These are phyloP conservation scores for Leucoptera coffeella DNA, from an alignment of 2,888 invertebrate species.

Conservation along the genomic window DNA sequence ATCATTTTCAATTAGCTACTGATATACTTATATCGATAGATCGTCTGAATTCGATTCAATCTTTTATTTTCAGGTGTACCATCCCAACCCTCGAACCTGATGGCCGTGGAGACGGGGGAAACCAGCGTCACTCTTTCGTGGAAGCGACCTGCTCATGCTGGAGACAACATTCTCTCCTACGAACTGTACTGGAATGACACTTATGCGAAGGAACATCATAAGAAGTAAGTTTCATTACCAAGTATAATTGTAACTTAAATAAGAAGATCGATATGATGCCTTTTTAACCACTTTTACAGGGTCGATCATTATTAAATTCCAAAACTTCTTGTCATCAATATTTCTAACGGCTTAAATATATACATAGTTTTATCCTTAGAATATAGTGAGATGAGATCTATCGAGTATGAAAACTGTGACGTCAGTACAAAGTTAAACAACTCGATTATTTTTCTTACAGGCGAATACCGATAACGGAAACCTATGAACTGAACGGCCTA, in stretches of 20 bases:
- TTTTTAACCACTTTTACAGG: too few relatives aligned
- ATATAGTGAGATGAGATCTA: too few relatives aligned
- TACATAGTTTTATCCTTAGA: too few relatives aligned
- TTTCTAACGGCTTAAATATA: too few relatives aligned
- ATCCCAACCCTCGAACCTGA: conserved; percentile 88
- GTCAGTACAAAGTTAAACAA: not conserved
- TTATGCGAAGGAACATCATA: conserved; percentile 83
- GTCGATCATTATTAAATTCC: too few relatives aligned
- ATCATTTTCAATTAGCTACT: too few relatives aligned
- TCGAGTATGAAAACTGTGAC: too few relatives aligned
- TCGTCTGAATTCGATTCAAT: too few relatives aligned
- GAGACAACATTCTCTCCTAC: conserved; percentile 90
- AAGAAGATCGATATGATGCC: too few relatives aligned
- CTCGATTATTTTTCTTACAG: conserved; percentile 21
- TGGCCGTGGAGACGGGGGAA: conserved; percentile 82
- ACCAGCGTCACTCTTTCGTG: conserved; percentile 88
- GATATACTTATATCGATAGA: too few relatives aligned
- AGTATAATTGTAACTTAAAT: too few relatives aligned
- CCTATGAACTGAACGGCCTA: conserved; percentile 81
- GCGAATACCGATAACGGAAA: conserved; percentile 75
- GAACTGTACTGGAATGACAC: conserved; percentile 97
- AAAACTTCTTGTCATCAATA: too few relatives aligned
- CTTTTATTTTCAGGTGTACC: conserved; percentile 81
- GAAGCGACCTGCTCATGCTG: conserved; percentile 86
- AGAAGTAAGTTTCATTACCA: conserved; percentile 65